Percentiles rank a stretch among this genome's conserved stretches.
Conservation (phyloP, 1,140 invertebrate species). For the Meloidogyne exigua region DNA sequence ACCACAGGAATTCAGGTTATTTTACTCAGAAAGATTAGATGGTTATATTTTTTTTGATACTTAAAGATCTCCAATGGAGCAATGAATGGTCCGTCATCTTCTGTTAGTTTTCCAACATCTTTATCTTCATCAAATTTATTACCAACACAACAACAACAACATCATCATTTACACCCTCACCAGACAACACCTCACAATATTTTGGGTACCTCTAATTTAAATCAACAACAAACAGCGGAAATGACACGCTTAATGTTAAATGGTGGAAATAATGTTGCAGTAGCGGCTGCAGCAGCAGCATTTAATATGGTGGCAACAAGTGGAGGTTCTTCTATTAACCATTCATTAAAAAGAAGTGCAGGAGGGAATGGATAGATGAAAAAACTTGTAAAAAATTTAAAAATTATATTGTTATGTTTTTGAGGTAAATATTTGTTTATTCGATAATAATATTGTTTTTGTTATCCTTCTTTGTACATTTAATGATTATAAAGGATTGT, state of each 20-base stretch:
- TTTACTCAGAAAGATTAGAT: no score
- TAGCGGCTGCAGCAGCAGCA: neutral
- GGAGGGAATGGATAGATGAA: neutral
- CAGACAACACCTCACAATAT: slow-evolving; percentile 4
- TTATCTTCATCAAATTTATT: neutral
- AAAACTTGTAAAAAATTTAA: neutral
- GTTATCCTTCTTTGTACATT: neutral
- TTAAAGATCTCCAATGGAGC: slow-evolving; percentile 20
- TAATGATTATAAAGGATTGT: neutral
- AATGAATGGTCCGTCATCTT: slow-evolving; percentile 18
- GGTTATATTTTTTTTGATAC: neutral
- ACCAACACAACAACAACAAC: neutral
- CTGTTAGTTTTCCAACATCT: slow-evolving; percentile 10
- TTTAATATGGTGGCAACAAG: neutral
- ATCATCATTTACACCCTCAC: slow-evolving; percentile 5
- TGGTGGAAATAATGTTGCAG: neutral
- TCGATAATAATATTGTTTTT: neutral
- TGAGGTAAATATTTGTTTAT: neutral
- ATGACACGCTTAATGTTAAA: slow-evolving; percentile 1
- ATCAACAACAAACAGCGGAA: slow-evolving; percentile 9
- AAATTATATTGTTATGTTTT: neutral
- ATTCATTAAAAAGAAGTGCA: neutral
- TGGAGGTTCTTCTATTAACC: neutral
- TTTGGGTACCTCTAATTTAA: neutral
- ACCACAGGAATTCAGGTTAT: neutral